A percentile compares a stretch with the other conserved stretches of the same genome.
Conservation (phyloP, 2,888 invertebrate species). For the Napeogenes inachia region DNA sequence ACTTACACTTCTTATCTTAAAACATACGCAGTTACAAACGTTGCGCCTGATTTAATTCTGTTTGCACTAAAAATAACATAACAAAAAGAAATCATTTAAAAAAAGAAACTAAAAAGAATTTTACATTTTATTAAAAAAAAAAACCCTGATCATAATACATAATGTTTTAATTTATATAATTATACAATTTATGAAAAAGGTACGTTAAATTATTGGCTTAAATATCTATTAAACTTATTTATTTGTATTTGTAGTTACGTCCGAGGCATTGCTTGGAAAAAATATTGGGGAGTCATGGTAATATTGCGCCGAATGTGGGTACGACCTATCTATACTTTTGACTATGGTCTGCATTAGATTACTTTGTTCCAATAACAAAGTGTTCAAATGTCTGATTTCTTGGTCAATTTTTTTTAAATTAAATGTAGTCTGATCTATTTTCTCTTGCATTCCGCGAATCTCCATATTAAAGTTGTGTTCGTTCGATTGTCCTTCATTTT, state of each 20-base stretch:
- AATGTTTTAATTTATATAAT: slow-evolving; percentile 2
- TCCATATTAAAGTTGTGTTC: slow-evolving; percentile 76
- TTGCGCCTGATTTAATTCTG: no score
- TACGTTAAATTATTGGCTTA: not conserved
- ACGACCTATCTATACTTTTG: slow-evolving; percentile 47
- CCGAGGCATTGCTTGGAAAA: slow-evolving; percentile 47
- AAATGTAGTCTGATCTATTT: slow-evolving; percentile 83
- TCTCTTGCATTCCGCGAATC: slow-evolving; percentile 80
- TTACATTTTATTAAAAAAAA: slow-evolving; percentile 1
- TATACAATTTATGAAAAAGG: not conserved
- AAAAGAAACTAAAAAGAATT: not conserved
- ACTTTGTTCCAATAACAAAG: slow-evolving; percentile 63
- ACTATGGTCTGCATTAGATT: slow-evolving; percentile 57
- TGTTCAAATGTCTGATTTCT: slow-evolving; percentile 82
- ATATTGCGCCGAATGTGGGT: slow-evolving; percentile 42
- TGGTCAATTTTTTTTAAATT: slow-evolving; percentile 82
- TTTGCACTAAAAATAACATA: no score
- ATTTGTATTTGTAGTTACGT: slow-evolving; percentile 29
- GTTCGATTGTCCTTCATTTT: slow-evolving; percentile 69
- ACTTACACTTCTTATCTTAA: slow-evolving; percentile 9
- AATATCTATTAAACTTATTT: not conserved
- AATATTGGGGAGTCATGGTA: slow-evolving; percentile 59
- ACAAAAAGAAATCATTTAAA: not conserved
- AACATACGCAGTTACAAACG: slow-evolving; percentile 8
- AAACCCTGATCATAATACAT: slow-evolving; percentile 17